Percentiles rank a stretch among this genome's conserved stretches.
Evolutionary conservation across 2,888 invertebrate genomes (phyloP).

Genomic region (Melieria omissa): DNA sequence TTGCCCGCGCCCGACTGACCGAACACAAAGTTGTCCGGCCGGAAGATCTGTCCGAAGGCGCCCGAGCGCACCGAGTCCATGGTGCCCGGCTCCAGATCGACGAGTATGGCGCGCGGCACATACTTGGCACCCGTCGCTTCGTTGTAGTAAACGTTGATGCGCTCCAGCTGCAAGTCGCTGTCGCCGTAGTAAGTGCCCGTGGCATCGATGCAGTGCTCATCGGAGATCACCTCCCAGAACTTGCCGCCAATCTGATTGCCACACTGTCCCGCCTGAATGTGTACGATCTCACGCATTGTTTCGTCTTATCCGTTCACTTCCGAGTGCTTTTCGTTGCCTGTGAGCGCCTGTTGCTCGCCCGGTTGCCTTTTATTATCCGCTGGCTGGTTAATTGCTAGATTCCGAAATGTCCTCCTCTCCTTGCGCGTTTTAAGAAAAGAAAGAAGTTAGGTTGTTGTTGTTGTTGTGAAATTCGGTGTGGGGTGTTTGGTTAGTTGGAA

Average conservation of each 20-base stretch:
- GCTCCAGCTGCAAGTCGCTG: slow-evolving; percentile 90
- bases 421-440: too few species aligned
- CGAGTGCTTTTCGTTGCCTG: too few species aligned
- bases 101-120: slow-evolving; percentile 92
- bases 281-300: slow-evolving; percentile 96
- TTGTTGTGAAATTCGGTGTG: neutral
- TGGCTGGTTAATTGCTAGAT: neutral
- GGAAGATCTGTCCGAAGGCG: slow-evolving; percentile 92
- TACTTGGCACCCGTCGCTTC: slow-evolving; percentile 94
- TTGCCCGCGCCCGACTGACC: slow-evolving; percentile 88
- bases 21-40: slow-evolving; percentile 96
- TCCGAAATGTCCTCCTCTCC: neutral
- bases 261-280: slow-evolving; percentile 94
- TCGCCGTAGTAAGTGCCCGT: slow-evolving; percentile 91
- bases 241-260: slow-evolving; percentile 97
- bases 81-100: slow-evolving; percentile 96
- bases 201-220: slow-evolving; percentile 94
- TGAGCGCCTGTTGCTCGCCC: neutral
- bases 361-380: slow-evolving; percentile 9
- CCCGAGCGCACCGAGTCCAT: slow-evolving; percentile 97
- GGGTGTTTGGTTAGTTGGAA: neutral
- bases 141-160: slow-evolving; percentile 96
- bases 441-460: neutral
- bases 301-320: neutral
- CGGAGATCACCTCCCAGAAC: slow-evolving; percentile 97